Evolutionary conservation across 2,888 invertebrate species (phyloP).

Genomic region (Nemurella pictetii): DNA sequence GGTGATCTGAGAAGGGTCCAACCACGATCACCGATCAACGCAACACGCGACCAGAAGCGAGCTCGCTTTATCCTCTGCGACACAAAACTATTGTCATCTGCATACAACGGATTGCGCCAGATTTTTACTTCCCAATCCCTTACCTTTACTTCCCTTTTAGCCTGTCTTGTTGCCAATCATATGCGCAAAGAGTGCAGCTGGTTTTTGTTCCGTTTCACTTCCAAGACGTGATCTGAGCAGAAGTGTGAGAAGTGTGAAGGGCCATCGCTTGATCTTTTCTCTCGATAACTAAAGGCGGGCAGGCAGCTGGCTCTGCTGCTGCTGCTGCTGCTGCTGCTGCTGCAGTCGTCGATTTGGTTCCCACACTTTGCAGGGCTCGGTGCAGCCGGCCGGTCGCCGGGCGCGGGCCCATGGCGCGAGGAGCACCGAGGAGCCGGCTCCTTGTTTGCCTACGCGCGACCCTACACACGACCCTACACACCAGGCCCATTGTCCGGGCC

Average conservation of each 20-base stretch:
- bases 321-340: neutral
- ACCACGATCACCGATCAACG: neutral
- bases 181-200: neutral
- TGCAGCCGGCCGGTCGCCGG: neutral
- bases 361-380: neutral
- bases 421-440: neutral
- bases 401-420: neutral
- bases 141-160: too few species aligned
- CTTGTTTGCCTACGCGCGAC: neutral
- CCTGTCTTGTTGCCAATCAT: neutral
- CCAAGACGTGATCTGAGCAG: neutral
- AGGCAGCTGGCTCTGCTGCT: too few species aligned
- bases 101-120: neutral
- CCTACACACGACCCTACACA: neutral
- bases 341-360: neutral
- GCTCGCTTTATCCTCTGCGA: too few species aligned
- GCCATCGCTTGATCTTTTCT: too few species aligned
- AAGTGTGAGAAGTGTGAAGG: conserved; percentile 16
- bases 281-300: too few species aligned
- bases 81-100: neutral
- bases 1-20: neutral
- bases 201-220: neutral
- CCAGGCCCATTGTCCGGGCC: neutral
- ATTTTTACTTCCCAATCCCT: too few species aligned
- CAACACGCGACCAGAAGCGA: neutral